Base-by-base conservation (phyloP, 2,113 vertebrate species). In the Forbesichthys agassizii region DNA sequence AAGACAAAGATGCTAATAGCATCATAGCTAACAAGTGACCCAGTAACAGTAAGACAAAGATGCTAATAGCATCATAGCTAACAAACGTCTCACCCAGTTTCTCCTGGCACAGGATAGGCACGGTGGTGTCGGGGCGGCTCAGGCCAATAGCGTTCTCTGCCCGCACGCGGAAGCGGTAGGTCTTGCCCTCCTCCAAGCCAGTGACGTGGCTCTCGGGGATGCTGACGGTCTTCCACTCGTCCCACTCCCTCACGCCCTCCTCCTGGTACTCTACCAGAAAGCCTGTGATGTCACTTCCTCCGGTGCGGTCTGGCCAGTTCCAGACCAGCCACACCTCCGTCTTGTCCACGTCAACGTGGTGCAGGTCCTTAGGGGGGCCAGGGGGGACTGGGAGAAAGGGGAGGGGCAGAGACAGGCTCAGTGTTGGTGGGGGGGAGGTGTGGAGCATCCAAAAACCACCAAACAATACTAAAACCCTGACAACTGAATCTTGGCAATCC, bases 181-280 rank as follows among this genome's bases (percentile, higher is more conserved):
- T 96, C 91, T 99, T 98, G 75, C 96, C 97, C 88, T 96, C 95
- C 69, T 95, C 92, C 73, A 99, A 86, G 16, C 96, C 96, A 48
- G 95, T 99, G 69, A 99, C 96, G 76, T 96, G 93, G 86, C 94
- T 96, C 74, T 96, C 96, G 33, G 96, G 92, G 78, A 98, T 94
- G 86, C 93, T 94, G 62, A 97, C 96, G 0, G 94, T 97, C 90
- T 98, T 96, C 92, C 98, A 98, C 61, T 95, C 94, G 27, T 90
- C 93, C 98, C 98, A 99, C 52, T 98, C 96, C 73, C 89, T 89
- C 54, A 91, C 91, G 49, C 95, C 96, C 72, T 99, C 98, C 87
- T 96, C 96, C 85, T 99, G 96, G 85, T 96, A 99, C 85, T 99
- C 98, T 36, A 99, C 96, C 77, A 98, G 91, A 90, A 98, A 99